Percentiles rank a stretch among this genome's conserved stretches.
Conservation (phyloP, 2,113 vertebrate species). For the Calypte anna region DNA sequence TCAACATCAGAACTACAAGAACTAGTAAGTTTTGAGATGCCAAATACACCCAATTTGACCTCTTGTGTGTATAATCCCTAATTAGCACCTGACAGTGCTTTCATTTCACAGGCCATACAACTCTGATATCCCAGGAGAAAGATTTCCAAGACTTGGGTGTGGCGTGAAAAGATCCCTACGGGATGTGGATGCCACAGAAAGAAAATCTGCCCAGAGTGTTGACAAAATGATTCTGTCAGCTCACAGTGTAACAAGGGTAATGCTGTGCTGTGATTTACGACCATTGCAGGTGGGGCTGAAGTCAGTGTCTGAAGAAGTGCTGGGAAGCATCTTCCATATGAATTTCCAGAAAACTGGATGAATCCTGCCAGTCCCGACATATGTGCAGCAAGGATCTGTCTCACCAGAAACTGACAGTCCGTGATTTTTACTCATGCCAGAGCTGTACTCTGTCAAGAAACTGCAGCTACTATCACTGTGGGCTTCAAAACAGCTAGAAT, state of each 20-base stretch:
- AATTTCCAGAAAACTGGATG: not conserved
- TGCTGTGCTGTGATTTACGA: accelerated
- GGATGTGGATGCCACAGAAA: not conserved
- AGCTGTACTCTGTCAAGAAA: not conserved
- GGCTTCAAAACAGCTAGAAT: not conserved
- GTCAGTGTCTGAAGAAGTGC: not conserved
- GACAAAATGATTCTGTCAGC: not conserved
- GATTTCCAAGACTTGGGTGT: not conserved
- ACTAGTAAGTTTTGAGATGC: not conserved
- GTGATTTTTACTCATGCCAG: not conserved
- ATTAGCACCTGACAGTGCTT: not conserved
- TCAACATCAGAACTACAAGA: not conserved
- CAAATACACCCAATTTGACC: not conserved
- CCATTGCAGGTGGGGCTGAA: not conserved
- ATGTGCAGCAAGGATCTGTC: not conserved
- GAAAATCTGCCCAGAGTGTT: not conserved
- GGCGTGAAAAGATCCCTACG: not conserved
- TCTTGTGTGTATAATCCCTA: not conserved
- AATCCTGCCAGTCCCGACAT: not conserved
- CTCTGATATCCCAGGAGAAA: not conserved
- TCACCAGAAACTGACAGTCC: not conserved
- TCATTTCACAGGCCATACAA: not conserved
- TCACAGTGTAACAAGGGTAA: not conserved
- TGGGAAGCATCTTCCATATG: not conserved
- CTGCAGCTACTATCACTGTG: not conserved